These are phyloP conservation scores for Drosophila longiperda DNA, from an alignment of 2,888 invertebrate species.

Conservation along the genomic window DNA sequence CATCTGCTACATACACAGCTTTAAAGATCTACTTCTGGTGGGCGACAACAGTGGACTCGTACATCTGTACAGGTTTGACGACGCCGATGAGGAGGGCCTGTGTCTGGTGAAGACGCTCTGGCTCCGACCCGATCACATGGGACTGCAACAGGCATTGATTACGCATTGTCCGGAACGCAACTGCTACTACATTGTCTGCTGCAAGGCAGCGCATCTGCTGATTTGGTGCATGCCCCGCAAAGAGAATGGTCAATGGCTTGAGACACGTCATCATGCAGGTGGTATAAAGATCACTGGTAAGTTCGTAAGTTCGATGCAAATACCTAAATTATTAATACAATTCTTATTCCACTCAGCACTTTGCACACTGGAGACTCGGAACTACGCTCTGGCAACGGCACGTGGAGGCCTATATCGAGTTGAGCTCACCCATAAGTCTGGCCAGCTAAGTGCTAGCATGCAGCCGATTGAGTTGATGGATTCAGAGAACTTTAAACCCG, in stretches of 20 bases:
- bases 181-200: constrained; percentile 70
- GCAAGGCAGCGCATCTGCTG: constrained; percentile 78
- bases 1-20: constrained; percentile 62
- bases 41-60: constrained; percentile 73
- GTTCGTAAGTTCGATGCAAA: neutral
- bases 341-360: constrained; percentile 60
- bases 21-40: constrained; percentile 69
- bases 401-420: constrained; percentile 59
- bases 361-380: constrained; percentile 47
- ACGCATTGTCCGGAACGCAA: constrained; percentile 35
- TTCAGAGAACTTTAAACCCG: constrained; percentile 62
- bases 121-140: constrained; percentile 77
- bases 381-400: constrained; percentile 72
- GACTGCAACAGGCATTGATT: constrained; percentile 67
- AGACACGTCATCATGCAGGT: constrained; percentile 63
- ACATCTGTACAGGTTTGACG: constrained; percentile 61
- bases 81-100: constrained; percentile 21
- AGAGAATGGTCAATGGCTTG: constrained; percentile 29
- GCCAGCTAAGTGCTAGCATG: constrained; percentile 46
- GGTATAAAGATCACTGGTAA: constrained; percentile 80
- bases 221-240: constrained; percentile 63
- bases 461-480: constrained; percentile 45
- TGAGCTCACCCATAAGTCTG: constrained; percentile 46
- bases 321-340: neutral
- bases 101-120: constrained; percentile 70